Conservation (phyloP, 2,888 invertebrate genomes). For the Synanthedon andrenaeformis region DNA sequence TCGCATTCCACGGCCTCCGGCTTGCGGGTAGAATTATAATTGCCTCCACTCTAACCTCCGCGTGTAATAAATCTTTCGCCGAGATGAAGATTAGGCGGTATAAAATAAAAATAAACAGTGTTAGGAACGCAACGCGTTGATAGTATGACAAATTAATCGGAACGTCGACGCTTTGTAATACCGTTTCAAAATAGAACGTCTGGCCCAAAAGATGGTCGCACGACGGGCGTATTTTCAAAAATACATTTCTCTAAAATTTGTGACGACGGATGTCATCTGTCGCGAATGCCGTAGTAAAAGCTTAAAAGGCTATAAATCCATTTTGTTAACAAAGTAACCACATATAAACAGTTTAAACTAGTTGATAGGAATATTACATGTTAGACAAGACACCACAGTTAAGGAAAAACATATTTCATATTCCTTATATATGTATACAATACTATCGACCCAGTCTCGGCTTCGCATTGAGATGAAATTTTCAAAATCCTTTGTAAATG, state of each 20-base stretch:
- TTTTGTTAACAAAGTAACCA: too few species aligned
- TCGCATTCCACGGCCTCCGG: slow-evolving; percentile 25
- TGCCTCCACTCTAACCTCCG: slow-evolving; percentile 19
- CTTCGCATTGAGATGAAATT: too few species aligned
- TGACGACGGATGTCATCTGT: not conserved
- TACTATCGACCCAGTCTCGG: too few species aligned
- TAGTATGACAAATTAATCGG: slow-evolving; percentile 53
- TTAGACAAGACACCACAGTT: too few species aligned
- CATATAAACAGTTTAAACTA: too few species aligned
- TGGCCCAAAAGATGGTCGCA: slow-evolving; percentile 11
- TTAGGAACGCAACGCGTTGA: slow-evolving; percentile 30
- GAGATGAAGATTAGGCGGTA: slow-evolving; percentile 29
- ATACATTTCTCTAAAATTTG: not conserved
- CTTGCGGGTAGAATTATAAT: slow-evolving; percentile 33
- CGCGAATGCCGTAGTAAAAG: not conserved
- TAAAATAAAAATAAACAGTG: slow-evolving; percentile 5
- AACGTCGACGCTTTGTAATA: slow-evolving; percentile 26
- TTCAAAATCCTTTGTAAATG: too few species aligned
- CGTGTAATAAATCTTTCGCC: slow-evolving; percentile 40
- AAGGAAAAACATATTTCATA: too few species aligned
- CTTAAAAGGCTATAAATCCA: not conserved
- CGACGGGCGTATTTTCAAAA: not conserved
- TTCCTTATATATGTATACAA: too few species aligned
- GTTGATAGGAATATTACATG: too few species aligned
- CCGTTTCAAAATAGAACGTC: slow-evolving; percentile 43